phyloP scores from a whole-genome alignment of 2,113 vertebrate genomes.

The Sylvia atricapilla region DNA sequence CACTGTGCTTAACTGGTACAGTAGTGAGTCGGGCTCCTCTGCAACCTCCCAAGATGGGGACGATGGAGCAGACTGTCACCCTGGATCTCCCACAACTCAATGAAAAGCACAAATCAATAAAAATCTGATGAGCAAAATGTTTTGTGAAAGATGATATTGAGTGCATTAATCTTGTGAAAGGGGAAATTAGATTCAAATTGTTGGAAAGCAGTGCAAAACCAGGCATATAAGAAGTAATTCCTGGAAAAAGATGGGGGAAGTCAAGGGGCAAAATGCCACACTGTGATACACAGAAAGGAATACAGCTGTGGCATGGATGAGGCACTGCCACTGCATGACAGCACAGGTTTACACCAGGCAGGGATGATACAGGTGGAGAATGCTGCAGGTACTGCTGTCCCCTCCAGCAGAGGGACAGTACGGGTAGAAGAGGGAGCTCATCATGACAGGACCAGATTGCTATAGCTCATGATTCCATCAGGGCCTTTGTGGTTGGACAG shows the following conservation, averaged over 20 bases:
- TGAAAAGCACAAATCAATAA: not conserved
- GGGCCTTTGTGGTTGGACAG: not conserved
- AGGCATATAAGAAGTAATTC: not conserved
- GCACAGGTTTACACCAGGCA: not conserved
- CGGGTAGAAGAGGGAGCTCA: not conserved
- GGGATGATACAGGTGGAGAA: not conserved
- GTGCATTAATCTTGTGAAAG: not conserved
- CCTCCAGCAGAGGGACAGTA: not conserved
- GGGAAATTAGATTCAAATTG: not conserved
- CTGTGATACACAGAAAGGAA: not conserved
- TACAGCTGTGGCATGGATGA: not conserved
- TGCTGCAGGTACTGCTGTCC: not conserved
- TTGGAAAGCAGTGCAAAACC: not conserved
- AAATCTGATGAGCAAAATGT: not conserved
- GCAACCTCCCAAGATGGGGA: not conserved
- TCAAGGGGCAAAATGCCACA: not conserved
- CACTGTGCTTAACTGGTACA: not conserved
- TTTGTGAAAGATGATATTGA: not conserved
- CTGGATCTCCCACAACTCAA: not conserved
- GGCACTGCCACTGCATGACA: not conserved
- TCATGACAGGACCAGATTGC: not conserved
- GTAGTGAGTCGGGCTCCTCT: not conserved
- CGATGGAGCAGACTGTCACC: not conserved
- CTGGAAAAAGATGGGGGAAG: not conserved
- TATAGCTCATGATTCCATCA: not conserved